phyloP scores from a whole-genome alignment of 2,888 invertebrate species.

The Drosophila anomalata region DNA sequence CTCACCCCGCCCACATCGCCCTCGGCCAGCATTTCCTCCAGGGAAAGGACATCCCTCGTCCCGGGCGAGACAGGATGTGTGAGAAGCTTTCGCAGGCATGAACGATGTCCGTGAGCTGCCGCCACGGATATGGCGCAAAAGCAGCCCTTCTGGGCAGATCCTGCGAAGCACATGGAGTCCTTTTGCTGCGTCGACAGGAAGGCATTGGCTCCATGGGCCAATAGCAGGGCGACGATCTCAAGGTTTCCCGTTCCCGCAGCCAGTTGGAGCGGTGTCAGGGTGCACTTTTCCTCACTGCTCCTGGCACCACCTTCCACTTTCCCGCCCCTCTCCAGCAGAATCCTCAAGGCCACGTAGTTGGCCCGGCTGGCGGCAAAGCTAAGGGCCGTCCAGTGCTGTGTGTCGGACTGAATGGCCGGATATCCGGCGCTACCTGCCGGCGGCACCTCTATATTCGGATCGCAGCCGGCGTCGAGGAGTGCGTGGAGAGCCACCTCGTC shows the following conservation, averaged over 20 bases:
- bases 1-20: constrained; percentile 85
- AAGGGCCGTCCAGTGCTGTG: constrained; percentile 94
- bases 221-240: constrained; percentile 91
- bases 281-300: constrained; percentile 92
- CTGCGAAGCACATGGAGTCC: constrained; percentile 93
- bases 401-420: constrained; percentile 87
- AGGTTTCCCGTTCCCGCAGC: constrained; percentile 92
- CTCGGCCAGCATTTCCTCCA: constrained; percentile 96
- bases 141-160: constrained; percentile 93
- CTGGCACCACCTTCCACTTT: constrained; percentile 94
- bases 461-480: constrained; percentile 91
- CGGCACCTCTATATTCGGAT: constrained; percentile 92
- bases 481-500: constrained; percentile 91
- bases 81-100: constrained; percentile 90
- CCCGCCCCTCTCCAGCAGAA: constrained; percentile 91
- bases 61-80: constrained; percentile 89
- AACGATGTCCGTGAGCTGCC: constrained; percentile 93
- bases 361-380: constrained; percentile 89
- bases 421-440: constrained; percentile 83
- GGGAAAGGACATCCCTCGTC: constrained; percentile 90
- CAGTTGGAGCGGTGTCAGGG: constrained; percentile 94
- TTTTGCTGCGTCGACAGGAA: constrained; percentile 93
- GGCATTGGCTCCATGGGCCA: constrained; percentile 94
- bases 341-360: constrained; percentile 86
- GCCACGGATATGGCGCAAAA: constrained; percentile 95